Evolutionary conservation across 2,113 vertebrate species (phyloP), one percentile per base, ranked within the genome.

Genomic region (Thryonomys swinderianus): DNA sequence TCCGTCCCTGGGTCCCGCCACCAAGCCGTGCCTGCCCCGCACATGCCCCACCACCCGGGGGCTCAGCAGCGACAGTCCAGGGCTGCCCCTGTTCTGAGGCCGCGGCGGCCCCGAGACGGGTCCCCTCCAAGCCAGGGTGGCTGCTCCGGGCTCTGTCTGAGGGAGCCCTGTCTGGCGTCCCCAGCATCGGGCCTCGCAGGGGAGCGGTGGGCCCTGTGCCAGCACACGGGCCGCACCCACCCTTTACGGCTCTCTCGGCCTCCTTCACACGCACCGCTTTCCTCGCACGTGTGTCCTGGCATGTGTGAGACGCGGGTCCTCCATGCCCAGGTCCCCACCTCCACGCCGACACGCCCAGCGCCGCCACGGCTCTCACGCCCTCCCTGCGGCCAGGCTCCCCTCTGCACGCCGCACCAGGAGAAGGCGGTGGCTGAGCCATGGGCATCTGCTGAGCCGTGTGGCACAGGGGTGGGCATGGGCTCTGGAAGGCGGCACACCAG

Each of bases 361-460:
- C 5, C 32, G 16, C 27, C 42, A 16, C 0, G 3, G 25, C 42
- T 32, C 14, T 17, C 42, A 32, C 14, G 25, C 40, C 13, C 42
- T 30, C 71, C 71, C 13, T 40, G 10, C 3, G 23, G 3, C 1
- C n/a, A 2, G n/a, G 67, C 67, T 69, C 23, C 25, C 16, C 42
- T 13, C 30, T 16, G 42, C 10, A 51, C 42, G 1, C 14, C 5
- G 71, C 25, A 17, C 42, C 71, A 48, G 71, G 40, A 42, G 23
- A 45, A 73, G 71, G 18, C 7, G 12, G 5, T 3, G 48, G 23
- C n/a, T 59, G n/a, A 14, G 59, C 5, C 23, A 14, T 0, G 1
- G 2, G 40, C 17, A 3, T 12, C 3, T 3, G 66, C 16, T 9
- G 37, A n/a, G n/a, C 25, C 4, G 1, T 2, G 4, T 0, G 4